Conservation (phyloP, 2,888 invertebrate genomes). For the Halictus quadricinctus region DNA sequence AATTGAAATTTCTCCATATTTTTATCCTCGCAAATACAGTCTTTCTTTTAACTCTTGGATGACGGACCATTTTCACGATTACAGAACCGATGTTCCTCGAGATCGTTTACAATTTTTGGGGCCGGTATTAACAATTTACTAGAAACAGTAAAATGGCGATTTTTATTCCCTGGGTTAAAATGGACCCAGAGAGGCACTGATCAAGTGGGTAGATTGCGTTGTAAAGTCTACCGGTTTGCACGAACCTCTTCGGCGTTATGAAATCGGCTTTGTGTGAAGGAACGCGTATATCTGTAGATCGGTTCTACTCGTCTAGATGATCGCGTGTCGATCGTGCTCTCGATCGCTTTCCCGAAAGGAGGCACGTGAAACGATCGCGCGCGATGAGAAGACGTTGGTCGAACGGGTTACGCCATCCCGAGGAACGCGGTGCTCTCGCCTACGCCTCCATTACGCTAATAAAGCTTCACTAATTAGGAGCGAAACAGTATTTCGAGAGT, state of each 20-base stretch:
- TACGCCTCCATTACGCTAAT: slow-evolving; percentile 65
- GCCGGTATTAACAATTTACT: too few species aligned
- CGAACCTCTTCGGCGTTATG: neutral
- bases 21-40: neutral
- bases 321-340: neutral
- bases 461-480: slow-evolving; percentile 64
- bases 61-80: too few species aligned
- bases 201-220: neutral
- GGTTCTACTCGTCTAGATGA: neutral
- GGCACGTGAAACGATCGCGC: slow-evolving; percentile 10
- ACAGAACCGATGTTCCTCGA: too few species aligned
- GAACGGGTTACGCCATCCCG: slow-evolving; percentile 35
- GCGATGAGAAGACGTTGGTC: slow-evolving; percentile 21
- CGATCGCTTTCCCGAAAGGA: neutral
- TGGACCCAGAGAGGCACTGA: too few species aligned
- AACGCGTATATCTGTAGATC: neutral
- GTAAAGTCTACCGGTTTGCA: neutral
- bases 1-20: neutral
- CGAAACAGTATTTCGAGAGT: slow-evolving; percentile 55
- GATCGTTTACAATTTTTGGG: too few species aligned
- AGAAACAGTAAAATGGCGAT: too few species aligned
- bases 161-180: too few species aligned
- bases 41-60: neutral
- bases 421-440: slow-evolving; percentile 45
- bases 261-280: neutral